A percentile compares a stretch with the other conserved stretches of the same genome.
Evolutionary conservation across 64 coral and sea anemone genomes (phyloP).

Genomic region (Catalaphyllia jardinei): DNA sequence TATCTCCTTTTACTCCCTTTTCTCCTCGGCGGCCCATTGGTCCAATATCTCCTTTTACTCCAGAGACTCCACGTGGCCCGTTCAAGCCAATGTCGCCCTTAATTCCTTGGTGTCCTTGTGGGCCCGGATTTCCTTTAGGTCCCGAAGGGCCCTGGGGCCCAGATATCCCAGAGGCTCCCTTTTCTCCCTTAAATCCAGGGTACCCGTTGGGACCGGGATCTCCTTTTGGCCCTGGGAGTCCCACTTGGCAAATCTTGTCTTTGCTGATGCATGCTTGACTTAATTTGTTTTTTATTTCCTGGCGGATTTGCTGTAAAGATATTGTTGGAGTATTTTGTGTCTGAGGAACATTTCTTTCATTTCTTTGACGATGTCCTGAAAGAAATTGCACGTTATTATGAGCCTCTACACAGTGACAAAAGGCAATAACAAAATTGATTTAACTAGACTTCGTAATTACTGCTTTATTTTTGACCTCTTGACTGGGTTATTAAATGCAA

Average conservation of each 20-base stretch:
- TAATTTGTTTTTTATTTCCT: neutral
- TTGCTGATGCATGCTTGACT: neutral
- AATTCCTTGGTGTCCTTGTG: neutral
- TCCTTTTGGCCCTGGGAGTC: neutral
- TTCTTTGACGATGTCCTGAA: too few relatives aligned
- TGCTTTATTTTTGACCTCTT: too few relatives aligned
- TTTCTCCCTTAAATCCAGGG: conserved; percentile 22
- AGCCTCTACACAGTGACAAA: too few relatives aligned
- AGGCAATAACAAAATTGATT: too few relatives aligned
- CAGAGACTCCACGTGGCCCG: too few relatives aligned
- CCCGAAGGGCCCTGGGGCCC: conserved; percentile 10
- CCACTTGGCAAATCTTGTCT: neutral
- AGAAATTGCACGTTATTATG: too few relatives aligned
- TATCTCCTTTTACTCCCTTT: neutral
- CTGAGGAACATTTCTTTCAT: too few relatives aligned
- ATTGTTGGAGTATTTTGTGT: neutral
- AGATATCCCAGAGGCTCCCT: neutral
- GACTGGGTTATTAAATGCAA: too few relatives aligned
- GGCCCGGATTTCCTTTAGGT: neutral
- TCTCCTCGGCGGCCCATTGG: too few relatives aligned
- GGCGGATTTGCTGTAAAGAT: neutral
- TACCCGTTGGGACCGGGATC: neutral
- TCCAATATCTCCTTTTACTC: too few relatives aligned
- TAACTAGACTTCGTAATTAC: too few relatives aligned
- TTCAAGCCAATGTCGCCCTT: too few relatives aligned